phyloP scores from a whole-genome alignment of 2,113 vertebrate genomes.

The Herpetotheres cachinnans region DNA sequence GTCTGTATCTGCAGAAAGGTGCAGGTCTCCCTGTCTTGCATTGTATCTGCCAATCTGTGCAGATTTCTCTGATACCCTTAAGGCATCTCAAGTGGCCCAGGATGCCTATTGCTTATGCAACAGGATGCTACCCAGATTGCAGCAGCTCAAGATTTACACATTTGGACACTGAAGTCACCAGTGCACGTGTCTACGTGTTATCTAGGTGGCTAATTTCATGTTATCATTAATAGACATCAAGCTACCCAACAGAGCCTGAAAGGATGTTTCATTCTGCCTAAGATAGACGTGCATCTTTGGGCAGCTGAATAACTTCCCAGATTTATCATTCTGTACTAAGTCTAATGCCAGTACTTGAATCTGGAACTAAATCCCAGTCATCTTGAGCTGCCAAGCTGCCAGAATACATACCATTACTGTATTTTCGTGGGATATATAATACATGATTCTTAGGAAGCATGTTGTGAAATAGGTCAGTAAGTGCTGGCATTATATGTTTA shows the following conservation, averaged over 20 bases:
- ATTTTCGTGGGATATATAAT: neutral
- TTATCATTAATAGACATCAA: neutral
- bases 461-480: neutral
- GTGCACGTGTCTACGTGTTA: neutral
- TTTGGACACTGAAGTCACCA: neutral
- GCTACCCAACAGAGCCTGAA: neutral
- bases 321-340: neutral
- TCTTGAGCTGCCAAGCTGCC: neutral
- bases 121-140: neutral
- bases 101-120: neutral
- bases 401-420: neutral
- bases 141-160: neutral
- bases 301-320: neutral
- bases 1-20: neutral
- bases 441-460: neutral
- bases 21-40: neutral
- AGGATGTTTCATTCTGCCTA: neutral
- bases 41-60: neutral
- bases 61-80: neutral
- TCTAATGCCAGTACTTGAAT: neutral
- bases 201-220: neutral
- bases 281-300: fast-evolving
- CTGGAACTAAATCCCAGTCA: neutral
- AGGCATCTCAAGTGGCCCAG: neutral
- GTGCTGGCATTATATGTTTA: neutral